These are phyloP conservation scores for Vesta saturnalis DNA, from an alignment of 2,888 invertebrate species.

Conservation along the genomic window DNA sequence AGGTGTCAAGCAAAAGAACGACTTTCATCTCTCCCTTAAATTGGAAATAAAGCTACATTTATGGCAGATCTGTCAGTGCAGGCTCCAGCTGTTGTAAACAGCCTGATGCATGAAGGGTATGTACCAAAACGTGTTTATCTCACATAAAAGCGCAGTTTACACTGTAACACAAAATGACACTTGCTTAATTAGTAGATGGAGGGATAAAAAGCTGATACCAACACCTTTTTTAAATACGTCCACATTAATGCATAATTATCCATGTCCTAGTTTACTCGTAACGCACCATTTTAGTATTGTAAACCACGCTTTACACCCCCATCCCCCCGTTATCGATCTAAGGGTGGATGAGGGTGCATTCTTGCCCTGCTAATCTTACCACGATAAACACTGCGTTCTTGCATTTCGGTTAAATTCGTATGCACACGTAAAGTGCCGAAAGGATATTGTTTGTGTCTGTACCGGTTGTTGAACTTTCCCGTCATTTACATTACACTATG, in stretches of 20 bases:
- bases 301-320: constrained; percentile 44
- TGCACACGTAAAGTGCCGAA: constrained; percentile 34
- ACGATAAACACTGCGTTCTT: constrained; percentile 39
- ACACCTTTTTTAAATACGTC: no score
- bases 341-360: constrained; percentile 37
- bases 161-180: not conserved
- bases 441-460: constrained; percentile 23
- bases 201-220: no score
- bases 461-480: constrained; percentile 29
- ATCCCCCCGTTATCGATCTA: constrained; percentile 46
- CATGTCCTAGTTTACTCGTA: no score
- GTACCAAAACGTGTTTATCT: constrained; percentile 33
- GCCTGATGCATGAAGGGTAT: constrained; percentile 35
- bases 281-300: constrained; percentile 35
- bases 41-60: constrained; percentile 44
- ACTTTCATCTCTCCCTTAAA: constrained; percentile 38
- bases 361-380: constrained; percentile 47
- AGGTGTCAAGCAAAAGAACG: constrained; percentile 32
- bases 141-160: constrained; percentile 11
- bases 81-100: constrained; percentile 42
- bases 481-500: constrained; percentile 30
- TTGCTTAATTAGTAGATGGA: not conserved
- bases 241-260: no score
- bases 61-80: constrained; percentile 37
- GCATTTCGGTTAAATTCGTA: constrained; percentile 33